Base-by-base conservation (phyloP, 2,888 invertebrate genomes). In the Trichogramma evanescens region DNA sequence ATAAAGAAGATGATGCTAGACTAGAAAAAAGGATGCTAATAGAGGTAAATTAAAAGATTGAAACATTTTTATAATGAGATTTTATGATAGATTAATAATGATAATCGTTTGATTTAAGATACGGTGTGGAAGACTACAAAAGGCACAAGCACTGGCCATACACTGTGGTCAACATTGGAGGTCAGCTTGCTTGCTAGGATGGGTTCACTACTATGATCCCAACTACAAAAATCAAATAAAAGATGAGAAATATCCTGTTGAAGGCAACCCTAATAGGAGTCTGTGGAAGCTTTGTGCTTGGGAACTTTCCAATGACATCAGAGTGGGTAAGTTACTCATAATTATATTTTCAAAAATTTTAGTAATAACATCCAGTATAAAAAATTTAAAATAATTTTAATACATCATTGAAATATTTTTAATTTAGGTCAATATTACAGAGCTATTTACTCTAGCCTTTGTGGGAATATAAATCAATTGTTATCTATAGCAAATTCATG, bases 161-260 rank as follows among this genome's bases (percentile, higher is more conserved):
- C 88, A 87, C 71, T 90, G 89, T 70, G 96, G 96, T 0, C 95
- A 96, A 76, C 86, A 90, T 2, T 95, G 95, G 95, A 82, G 93
- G 54, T 94, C 94, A 1, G 93, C 93, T 4, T 86, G 91, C 38
- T 79, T 96, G 46, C 90, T 95, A 76, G 96, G 96, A 4, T 95
- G 95, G 94, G 83, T 88, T 59, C 81, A 94, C 41, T 85, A 88
- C 70, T 91, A 95, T 73, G 94, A 96, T 80, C 87, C 92, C 5
- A 92, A 93, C 71, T 86, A 86, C 69, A 68, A 65, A 10, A 74
- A 70, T 65, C 70, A 72, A 39, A 38, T 69, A 4, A 66, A 62
- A 55, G 74, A 69, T 62, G 74, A 58, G 50, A 76, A 82, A 66
- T 72, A 83, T 61, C 84, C 89, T 57, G 84, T 89, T 53, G 85